Evolutionary conservation across 2,113 vertebrate species (phyloP).

Genomic region (Corythoichthys haematopterus): DNA sequence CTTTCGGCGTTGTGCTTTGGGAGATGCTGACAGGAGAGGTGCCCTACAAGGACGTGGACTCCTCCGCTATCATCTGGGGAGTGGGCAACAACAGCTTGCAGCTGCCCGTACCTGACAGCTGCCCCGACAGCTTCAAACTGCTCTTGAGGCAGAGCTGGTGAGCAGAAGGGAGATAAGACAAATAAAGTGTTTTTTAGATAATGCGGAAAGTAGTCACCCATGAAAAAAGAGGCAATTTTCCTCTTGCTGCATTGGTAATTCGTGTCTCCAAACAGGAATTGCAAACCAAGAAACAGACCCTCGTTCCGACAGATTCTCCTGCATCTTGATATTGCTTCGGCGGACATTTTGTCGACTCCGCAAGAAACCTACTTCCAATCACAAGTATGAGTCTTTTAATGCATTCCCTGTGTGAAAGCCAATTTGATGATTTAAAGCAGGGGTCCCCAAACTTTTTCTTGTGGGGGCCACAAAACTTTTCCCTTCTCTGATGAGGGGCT

Average conservation of each 20-base stretch:
- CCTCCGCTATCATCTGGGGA: slow-evolving; percentile 96
- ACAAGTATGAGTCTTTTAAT: slow-evolving; percentile 66
- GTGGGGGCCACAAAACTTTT: too few species aligned
- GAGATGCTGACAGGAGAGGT: slow-evolving; percentile 95
- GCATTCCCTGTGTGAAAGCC: too few species aligned
- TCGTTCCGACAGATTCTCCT: slow-evolving; percentile 95
- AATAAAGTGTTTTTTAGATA: neutral
- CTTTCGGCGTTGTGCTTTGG: slow-evolving; percentile 96
- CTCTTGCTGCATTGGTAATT: neutral
- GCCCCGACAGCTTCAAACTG: slow-evolving; percentile 96
- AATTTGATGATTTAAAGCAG: too few species aligned
- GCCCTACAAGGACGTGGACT: slow-evolving; percentile 97
- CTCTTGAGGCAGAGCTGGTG: slow-evolving; percentile 94
- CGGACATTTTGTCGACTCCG: slow-evolving; percentile 90
- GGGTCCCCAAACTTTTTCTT: too few species aligned
- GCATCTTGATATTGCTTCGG: slow-evolving; percentile 93
- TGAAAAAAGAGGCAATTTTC: neutral
- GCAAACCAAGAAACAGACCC: slow-evolving; percentile 90
- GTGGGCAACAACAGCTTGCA: slow-evolving; percentile 97
- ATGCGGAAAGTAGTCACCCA: neutral
- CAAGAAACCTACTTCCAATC: slow-evolving; percentile 97
- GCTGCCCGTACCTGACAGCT: slow-evolving; percentile 90
- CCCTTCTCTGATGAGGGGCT: too few species aligned
- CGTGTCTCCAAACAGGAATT: slow-evolving; percentile 76
- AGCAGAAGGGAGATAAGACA: slow-evolving; percentile 43